Conservation (phyloP, 2,113 vertebrate genomes). For the Cyrtonyx montezumae region DNA sequence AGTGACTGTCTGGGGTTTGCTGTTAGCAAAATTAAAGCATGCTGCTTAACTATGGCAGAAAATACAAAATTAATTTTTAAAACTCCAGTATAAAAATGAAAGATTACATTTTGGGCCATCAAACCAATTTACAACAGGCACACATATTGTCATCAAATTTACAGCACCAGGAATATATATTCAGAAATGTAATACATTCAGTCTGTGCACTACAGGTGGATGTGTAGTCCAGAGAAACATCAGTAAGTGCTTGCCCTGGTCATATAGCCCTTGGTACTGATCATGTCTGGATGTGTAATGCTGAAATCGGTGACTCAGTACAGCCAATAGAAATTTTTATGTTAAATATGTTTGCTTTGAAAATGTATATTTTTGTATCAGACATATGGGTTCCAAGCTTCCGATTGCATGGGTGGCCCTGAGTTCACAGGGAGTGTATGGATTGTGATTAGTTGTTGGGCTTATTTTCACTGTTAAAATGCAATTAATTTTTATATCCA, state of each 20-base stretch:
- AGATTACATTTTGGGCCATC: background rate
- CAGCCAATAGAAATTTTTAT: background rate
- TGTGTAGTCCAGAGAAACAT: background rate
- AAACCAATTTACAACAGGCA: background rate
- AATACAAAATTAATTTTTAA: background rate
- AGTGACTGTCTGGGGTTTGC: background rate
- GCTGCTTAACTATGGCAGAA: background rate
- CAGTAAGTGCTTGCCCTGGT: background rate
- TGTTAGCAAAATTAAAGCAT: background rate
- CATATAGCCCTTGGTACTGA: background rate
- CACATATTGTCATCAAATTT: background rate
- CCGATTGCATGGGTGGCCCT: background rate
- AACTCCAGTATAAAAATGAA: background rate
- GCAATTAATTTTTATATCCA: background rate
- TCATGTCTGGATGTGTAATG: background rate
- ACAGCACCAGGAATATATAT: background rate
- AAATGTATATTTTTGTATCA: background rate
- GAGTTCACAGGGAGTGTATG: background rate
- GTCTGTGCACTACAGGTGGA: background rate
- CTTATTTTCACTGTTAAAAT: background rate
- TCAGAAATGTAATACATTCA: background rate
- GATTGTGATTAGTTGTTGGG: background rate
- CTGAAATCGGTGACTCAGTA: background rate
- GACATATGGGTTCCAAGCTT: background rate
- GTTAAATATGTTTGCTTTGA: background rate